Conservation (phyloP, 2,113 vertebrate species). For the Neogale vison region DNA sequence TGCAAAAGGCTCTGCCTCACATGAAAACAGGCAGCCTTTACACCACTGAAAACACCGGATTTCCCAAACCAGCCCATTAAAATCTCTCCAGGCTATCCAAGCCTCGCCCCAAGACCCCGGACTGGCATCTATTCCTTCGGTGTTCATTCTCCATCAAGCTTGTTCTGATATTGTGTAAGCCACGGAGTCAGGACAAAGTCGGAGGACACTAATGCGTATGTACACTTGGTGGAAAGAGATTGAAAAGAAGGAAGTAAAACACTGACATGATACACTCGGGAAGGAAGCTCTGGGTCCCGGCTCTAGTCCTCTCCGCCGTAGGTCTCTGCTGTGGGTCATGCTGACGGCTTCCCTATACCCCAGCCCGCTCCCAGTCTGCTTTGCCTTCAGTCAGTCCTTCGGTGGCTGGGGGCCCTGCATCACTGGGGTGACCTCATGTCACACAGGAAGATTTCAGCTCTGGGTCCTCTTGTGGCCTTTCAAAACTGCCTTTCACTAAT, state of each 20-base stretch:
- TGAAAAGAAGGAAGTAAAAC: conserved; percentile 5
- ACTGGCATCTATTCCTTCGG: background rate
- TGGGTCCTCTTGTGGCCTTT: background rate
- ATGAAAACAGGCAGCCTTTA: background rate
- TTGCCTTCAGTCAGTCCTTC: background rate
- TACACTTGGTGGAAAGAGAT: background rate
- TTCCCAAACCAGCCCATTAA: background rate
- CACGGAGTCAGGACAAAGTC: background rate
- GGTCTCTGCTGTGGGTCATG: background rate
- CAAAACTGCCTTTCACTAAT: background rate
- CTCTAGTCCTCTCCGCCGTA: background rate
- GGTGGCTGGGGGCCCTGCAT: background rate
- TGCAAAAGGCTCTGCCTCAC: background rate
- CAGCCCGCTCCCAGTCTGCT: rapidly evolving
- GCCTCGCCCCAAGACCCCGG: background rate
- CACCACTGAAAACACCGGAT: background rate
- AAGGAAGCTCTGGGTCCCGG: background rate
- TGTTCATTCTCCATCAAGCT: background rate
- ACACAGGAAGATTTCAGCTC: background rate
- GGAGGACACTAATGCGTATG: background rate
- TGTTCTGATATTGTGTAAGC: background rate
- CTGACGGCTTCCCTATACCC: rapidly evolving
- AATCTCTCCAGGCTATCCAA: background rate
- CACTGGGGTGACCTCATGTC: background rate
- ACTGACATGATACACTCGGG: background rate